Conservation (phyloP, 37 sponge, comb jelly and placozoan genomes). For the Tethya wilhelma region DNA sequence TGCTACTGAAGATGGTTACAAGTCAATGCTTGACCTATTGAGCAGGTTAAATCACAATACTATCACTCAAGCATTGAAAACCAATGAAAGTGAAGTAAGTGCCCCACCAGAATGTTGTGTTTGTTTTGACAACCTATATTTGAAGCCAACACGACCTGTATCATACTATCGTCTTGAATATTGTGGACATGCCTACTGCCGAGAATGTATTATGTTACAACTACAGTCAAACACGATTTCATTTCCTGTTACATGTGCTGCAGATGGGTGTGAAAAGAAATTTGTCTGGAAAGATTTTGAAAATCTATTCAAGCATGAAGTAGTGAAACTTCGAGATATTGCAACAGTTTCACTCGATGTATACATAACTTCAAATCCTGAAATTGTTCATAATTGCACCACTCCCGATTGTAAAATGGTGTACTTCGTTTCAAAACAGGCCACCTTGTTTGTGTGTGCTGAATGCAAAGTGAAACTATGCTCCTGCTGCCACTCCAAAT, state of each 20-base stretch:
- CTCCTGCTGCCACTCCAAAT: slow-evolving; percentile 52
- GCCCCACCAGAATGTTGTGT: too few species aligned
- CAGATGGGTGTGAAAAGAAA: slow-evolving; percentile 30
- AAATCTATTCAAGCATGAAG: slow-evolving; percentile 38
- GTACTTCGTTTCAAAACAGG: slow-evolving; percentile 35
- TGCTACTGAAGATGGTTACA: slow-evolving; percentile 11
- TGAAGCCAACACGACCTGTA: too few species aligned
- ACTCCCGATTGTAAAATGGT: slow-evolving; percentile 78
- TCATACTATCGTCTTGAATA: slow-evolving; percentile 51
- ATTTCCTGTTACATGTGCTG: slow-evolving; percentile 72
- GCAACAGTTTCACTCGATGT: slow-evolving; percentile 16
- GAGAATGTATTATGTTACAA: slow-evolving; percentile 66
- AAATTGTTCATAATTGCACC: slow-evolving; percentile 38
- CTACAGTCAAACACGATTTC: slow-evolving; percentile 32
- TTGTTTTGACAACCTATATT: too few species aligned
- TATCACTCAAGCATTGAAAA: too few species aligned
- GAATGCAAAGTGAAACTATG: slow-evolving; percentile 53
- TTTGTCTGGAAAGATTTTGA: slow-evolving; percentile 78
- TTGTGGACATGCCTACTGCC: slow-evolving; percentile 77
- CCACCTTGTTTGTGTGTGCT: slow-evolving; percentile 46
- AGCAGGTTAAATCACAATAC: too few species aligned
- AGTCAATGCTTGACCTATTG: too few species aligned
- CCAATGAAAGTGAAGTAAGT: too few species aligned
- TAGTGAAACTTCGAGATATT: slow-evolving; percentile 15
- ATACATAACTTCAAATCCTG: slow-evolving; percentile 21